Evolutionary conservation across 2,888 invertebrate genomes (phyloP), one percentile per base, ranked within the genome.

Genomic region (Amorpha juglandis): DNA sequence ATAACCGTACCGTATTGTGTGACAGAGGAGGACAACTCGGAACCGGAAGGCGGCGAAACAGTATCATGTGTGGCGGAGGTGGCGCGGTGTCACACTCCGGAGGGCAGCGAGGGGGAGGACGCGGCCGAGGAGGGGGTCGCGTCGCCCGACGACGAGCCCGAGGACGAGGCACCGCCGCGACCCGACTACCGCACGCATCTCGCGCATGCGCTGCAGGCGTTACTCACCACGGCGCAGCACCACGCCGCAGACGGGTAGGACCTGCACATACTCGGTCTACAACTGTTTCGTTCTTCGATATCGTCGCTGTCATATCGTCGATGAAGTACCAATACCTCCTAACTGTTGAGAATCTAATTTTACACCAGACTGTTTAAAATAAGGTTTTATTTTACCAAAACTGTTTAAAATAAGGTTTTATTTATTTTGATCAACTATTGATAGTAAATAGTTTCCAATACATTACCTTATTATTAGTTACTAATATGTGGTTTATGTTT

Each of bases 1-100:
- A 35, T 35, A 42, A 11, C 42, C 42, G n/a, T n/a, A 42, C 1
- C 11, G 42, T 9, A 42, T 42, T 42, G 11, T 58, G 27, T 11
- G 42, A 45, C 78, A 85, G 89, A 88, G 47, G 90, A 89, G 51
- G 89, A 88, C 42, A 77, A 67, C 12, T 83, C 86, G 0, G 88
- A 86, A 66, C 77, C 81, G 27, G 90, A 87, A 64, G 69, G 62
- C 63, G 67, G 38, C 27, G 69, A 16, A 58, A 70, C 70, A 52
- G 80, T 70, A 63, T 38, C 78, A 35, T 69, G 71, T 33, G 70
- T 74, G 38, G 78, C 74, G 67, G 75, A 45, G 63, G 63, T 19
- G 63, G 71, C 74, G 42, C 82, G 81, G 21, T 83, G 84, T 68
- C 82, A 78, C 70, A 82, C 86, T 69, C 82, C 82, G 12, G 82